Base-by-base conservation (phyloP, 1,140 invertebrate species). In the Brachionus angularis region DNA sequence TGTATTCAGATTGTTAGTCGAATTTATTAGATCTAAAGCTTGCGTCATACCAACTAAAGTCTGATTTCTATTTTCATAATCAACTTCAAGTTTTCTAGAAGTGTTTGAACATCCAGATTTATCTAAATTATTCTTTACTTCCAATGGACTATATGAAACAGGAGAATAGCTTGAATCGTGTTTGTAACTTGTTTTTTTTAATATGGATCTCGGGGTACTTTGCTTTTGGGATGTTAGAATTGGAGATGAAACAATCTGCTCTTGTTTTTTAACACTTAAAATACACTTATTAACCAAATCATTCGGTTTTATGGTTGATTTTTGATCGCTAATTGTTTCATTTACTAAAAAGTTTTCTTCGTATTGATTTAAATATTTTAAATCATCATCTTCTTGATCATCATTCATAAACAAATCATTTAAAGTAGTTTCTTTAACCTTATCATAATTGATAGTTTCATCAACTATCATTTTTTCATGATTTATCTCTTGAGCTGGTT, bases 401-500 rank as follows among this genome's bases (percentile, higher is more conserved):
- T 42, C 53, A 23, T 58, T 34, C 53, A 58, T 58, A 18, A 58
- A 58, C 33, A 58, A 27, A 58, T 58, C 53, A 39, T 58, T 58
- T 25, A 58, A 27, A 39, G 53, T 58, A 39, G 53, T 58, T 29
- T 58, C 53, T 39, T 58, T 58, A 8, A 23, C 2, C n/a, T n/a
- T n/a, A n/a, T n/a, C n/a, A n/a, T n/a, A n/a, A n/a, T n/a, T n/a
- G n/a, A n/a, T n/a, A 39, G 3, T 5, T 42, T 8, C 8, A 14
- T 42, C 16, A 42, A 42, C 14, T 7, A 14, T n/a, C 4, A 14
- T 39, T 25, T 58, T 21, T 39, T 58, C 16, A 33, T 58, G 33
- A 36, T 4, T 36, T 34, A 58, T 2, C 2, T 36, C 29, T 18
- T 36, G 23, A 39, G 21, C n/a, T n/a, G 18, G 10, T 23, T 39